phyloP scores from a whole-genome alignment of 2,888 invertebrate species.

The Amblyjoppa proteus region DNA sequence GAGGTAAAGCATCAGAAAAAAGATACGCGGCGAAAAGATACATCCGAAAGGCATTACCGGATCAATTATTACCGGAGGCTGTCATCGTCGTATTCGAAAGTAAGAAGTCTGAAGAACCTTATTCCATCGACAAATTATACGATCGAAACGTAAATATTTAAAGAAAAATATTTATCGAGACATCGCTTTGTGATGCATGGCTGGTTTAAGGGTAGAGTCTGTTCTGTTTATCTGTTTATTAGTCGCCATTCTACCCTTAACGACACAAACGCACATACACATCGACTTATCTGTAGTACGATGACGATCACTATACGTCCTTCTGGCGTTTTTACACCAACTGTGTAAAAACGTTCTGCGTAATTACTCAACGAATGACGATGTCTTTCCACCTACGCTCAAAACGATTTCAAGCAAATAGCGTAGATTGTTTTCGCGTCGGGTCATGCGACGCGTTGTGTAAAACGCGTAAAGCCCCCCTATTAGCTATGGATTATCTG shows the following conservation, averaged over 20 bases:
- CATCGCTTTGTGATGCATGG: too few species aligned
- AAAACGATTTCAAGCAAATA: not conserved
- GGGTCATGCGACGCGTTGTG: constrained; percentile 14
- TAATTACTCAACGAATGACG: not conserved
- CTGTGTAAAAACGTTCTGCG: not conserved
- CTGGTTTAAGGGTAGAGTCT: too few species aligned
- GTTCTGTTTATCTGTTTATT: constrained; percentile 20
- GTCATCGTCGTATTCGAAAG: constrained; percentile 20
- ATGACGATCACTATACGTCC: not conserved
- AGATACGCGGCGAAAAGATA: constrained; percentile 1
- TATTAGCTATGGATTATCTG: constrained; percentile 25
- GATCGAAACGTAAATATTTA: constrained; percentile 30
- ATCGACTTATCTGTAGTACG: not conserved
- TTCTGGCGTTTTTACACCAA: too few species aligned
- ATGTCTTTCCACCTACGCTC: not conserved
- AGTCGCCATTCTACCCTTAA: too few species aligned
- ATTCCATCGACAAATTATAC: constrained; percentile 9
- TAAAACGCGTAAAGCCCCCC: constrained; percentile 7
- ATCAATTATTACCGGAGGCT: not conserved
- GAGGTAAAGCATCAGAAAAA: constrained; percentile 20
- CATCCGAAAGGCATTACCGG: not conserved
- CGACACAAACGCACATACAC: not conserved
- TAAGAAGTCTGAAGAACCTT: constrained; percentile 35
- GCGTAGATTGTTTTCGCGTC: not conserved
- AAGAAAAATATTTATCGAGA: constrained; percentile 20